Conservation (phyloP, 2,888 invertebrate genomes). For the Aphidoletes aphidimyza region DNA sequence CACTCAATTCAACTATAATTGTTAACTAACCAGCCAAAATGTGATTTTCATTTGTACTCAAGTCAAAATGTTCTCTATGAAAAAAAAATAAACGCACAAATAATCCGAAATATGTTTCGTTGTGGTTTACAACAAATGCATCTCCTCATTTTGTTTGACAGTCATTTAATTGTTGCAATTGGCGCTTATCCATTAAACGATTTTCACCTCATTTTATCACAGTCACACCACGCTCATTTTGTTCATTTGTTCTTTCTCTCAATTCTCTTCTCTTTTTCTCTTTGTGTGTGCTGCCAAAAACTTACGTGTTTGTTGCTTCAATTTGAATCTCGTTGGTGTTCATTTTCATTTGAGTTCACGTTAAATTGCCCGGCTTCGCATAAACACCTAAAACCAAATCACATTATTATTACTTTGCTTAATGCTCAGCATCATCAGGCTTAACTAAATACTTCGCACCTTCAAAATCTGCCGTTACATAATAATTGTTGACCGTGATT, state of each 20-base stretch:
- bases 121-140: neutral
- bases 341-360: neutral
- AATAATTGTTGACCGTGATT: no score
- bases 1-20: neutral
- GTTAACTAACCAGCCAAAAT: slow-evolving; percentile 1
- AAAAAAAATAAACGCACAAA: no score
- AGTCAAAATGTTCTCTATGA: no score
- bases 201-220: slow-evolving; percentile 34
- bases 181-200: slow-evolving; percentile 23
- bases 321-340: neutral
- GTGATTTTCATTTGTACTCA: neutral
- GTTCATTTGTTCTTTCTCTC: no score
- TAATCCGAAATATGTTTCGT: no score
- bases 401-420: neutral
- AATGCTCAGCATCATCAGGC: neutral
- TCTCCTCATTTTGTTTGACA: neutral
- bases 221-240: neutral
- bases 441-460: neutral
- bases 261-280: no score
- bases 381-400: neutral
- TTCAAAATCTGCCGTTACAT: neutral
- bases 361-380: slow-evolving; percentile 22
- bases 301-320: neutral
- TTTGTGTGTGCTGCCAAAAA: neutral
- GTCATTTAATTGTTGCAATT: slow-evolving; percentile 13